Evolutionary conservation across 2,888 invertebrate genomes (phyloP), one percentile per base, ranked within the genome.

Genomic region (Nomada hirtipes): DNA sequence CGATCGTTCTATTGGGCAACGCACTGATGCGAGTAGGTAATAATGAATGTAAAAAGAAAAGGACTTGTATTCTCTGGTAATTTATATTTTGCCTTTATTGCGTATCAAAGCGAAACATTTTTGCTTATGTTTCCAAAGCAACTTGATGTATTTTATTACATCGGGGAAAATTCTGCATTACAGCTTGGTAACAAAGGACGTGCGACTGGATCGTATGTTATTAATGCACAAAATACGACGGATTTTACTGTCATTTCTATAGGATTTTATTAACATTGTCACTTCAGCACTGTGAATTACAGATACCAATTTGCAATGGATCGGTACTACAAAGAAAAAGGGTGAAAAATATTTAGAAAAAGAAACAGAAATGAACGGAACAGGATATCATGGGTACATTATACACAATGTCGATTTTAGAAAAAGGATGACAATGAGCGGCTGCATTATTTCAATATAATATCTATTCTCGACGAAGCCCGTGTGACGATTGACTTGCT

Each of bases 241-340:
- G 52, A 50, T 10, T 77, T 57, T 53, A 26, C 42, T 72, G 68
- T 75, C 26, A 60, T 76, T 82, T 82, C 76, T 82, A 82, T 75
- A 80, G 74, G 60, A 70, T 80, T 82, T 82, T 82, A 76, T 82
- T 82, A 82, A 81, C 76, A 82, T 82, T 76, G 68, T 82, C 72
- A 72, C 69, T 68, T 69, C 76, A 69, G 55, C 76, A 76, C 53
- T 67, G 81, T 81, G 68, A 68, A 67, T 82, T 82, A 82, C 74
- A 82, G 59, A 65, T 74, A 82, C 81, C 74, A 81, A 80, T 80
- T 80, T 61, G 80, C 63, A 65, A 65, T 80, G 81, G 69, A 79
- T 47, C 15, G 53, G 60, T 77, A 77, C 59, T 61, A 72, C 79
- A 47, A 47, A 47, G 2, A 44, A 47, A 50, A 23, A 20, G 70